These are phyloP conservation scores for Geopemphigus sp. DNA, from an alignment of 1,140 invertebrate species.

Conservation along the genomic window DNA sequence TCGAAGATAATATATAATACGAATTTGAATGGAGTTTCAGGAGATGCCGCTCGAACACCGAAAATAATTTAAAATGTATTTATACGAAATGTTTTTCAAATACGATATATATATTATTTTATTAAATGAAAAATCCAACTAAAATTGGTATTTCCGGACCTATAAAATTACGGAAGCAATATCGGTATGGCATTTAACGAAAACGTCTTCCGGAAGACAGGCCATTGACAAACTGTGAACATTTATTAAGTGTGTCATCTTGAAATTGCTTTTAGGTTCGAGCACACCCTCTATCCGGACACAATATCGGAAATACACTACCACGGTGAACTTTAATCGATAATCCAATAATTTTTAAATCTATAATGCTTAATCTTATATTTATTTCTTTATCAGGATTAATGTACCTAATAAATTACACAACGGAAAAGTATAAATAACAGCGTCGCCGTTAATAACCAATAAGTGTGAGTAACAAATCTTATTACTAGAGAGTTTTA, in stretches of 20 bases:
- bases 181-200: neutral
- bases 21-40: no score
- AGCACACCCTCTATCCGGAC: neutral
- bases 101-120: no score
- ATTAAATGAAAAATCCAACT: neutral
- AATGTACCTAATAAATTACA: constrained; percentile 20
- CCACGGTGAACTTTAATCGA: neutral
- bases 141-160: neutral
- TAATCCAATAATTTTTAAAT: constrained; percentile 7
- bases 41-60: no score
- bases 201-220: constrained; percentile 1
- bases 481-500: neutral
- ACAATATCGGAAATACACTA: neutral
- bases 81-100: neutral
- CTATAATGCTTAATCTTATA: neutral
- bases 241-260: constrained; percentile 29
- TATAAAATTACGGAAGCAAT: neutral
- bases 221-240: constrained; percentile 18
- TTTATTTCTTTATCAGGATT: neutral
- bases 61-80: no score
- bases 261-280: constrained; percentile 27
- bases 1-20: no score
- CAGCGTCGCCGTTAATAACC: neutral
- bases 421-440: constrained; percentile 10
- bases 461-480: constrained; percentile 16